Evolutionary conservation across 1,140 invertebrate species (phyloP), one percentile per base, ranked within the genome.

Genomic region (Apolygus lucorum): DNA sequence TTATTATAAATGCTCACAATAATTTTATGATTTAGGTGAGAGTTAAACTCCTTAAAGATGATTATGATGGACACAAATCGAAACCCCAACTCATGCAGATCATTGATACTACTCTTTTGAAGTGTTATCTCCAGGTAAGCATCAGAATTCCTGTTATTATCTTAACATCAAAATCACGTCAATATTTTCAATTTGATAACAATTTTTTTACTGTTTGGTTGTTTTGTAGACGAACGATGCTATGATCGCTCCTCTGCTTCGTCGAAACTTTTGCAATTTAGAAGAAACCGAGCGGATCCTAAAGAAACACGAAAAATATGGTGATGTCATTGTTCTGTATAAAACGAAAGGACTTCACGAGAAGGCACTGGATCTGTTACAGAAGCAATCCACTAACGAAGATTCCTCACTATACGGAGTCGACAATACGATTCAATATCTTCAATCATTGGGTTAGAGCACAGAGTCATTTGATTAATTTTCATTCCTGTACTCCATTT

Each of bases 311-410:
- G 86, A 92, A 70, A 98, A 97, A 80, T 90, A 90, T 74, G 90
- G 87, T 71, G 96, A 99, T 79, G 83, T 99, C 0, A 93, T 98
- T 70, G 97, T 98, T 75, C 81, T 99, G 11, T 99, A 99, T 79
- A 89, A 96, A 78, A 94, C 89, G 0, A 96, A 96, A 82, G 91
- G 72, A 17, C 68, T 77, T 62, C 95, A 99, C 78, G 87, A 88
- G 68, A 92, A 94, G 80, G 96, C 96, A 17, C 82, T 99, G 2
- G 91, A 95, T 76, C 78, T 98, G 62, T 79, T 99, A 11, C 86
- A 90, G 74, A 87, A 90, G 63, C 91, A 96, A 77, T 86, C 91
- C 0, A 85, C 86, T 71, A 84, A 87, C 70, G 82, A 83, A 13
- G 90, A 92, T 76, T 92, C 91, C 24, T 87, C 86, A 70, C 81